Percentiles rank a stretch among this genome's conserved stretches.
Conservation (phyloP, 2,888 invertebrate genomes). For the Drosophila ustulata region DNA sequence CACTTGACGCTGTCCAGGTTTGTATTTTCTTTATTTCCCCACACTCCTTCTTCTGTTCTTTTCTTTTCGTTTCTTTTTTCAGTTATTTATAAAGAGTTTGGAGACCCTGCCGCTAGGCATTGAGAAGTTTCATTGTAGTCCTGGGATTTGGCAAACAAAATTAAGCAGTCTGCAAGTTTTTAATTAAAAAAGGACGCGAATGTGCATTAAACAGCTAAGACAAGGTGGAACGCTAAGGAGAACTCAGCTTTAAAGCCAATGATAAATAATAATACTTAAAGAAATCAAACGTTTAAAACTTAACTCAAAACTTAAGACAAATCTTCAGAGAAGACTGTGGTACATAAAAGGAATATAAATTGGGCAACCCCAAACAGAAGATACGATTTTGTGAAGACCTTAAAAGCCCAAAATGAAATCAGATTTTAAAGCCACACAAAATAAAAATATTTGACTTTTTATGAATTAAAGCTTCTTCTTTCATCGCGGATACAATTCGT, state of each 20-base stretch:
- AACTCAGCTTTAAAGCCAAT: constrained; percentile 27
- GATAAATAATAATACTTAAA: constrained; percentile 19
- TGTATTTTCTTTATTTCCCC: constrained; percentile 28
- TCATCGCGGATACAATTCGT: too few relatives aligned
- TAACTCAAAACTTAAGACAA: background rate
- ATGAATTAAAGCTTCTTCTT: too few relatives aligned
- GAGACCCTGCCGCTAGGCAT: constrained; percentile 54
- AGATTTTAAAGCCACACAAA: too few relatives aligned
- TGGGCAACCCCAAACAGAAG: too few relatives aligned
- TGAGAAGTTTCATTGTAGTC: constrained; percentile 76
- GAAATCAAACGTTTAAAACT: background rate
- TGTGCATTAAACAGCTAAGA: constrained; percentile 68
- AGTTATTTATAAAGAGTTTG: constrained; percentile 29
- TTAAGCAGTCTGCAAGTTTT: constrained; percentile 81
- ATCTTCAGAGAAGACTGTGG: background rate
- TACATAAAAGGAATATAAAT: background rate
- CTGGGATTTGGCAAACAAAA: constrained; percentile 80
- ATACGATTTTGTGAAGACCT: too few relatives aligned
- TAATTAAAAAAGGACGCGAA: constrained; percentile 79
- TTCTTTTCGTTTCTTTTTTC: constrained; percentile 7
- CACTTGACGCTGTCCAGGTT: constrained; percentile 73
- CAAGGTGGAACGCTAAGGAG: constrained; percentile 37
- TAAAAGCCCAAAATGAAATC: too few relatives aligned
- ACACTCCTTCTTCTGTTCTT: background rate
- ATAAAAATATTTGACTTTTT: too few relatives aligned